phyloP scores from a whole-genome alignment of 2,888 invertebrate genomes.

The Cepaea hortensis region DNA sequence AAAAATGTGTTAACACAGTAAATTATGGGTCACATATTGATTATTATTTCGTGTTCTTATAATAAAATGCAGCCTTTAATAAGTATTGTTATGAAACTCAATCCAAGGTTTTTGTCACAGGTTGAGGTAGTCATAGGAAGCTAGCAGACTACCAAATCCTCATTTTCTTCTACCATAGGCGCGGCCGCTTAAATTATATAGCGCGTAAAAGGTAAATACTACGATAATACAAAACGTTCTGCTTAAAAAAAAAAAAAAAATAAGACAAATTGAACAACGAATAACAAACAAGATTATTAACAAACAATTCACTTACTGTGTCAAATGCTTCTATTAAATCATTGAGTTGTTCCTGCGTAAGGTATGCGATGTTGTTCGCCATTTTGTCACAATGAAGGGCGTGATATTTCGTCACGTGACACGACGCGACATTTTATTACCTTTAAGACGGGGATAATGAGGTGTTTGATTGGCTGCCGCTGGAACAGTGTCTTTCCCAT shows the following conservation, averaged over 20 bases:
- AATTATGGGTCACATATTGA: no score
- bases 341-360: constrained; percentile 31
- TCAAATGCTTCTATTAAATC: constrained; percentile 37
- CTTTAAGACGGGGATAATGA: constrained; percentile 4
- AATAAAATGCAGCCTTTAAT: no score
- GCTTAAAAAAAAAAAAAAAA: background rate
- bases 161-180: no score
- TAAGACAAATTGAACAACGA: background rate
- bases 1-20: no score
- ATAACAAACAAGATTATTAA: background rate
- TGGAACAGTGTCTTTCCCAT: constrained; percentile 1
- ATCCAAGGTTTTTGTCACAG: no score
- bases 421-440: constrained; percentile 30
- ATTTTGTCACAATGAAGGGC: constrained; percentile 45
- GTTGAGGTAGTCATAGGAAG: no score
- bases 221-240: no score
- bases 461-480: constrained; percentile 36
- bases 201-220: no score
- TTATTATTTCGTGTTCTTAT: no score
- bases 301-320: constrained; percentile 30
- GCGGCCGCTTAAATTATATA: no score
- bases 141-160: no score
- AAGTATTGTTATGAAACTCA: no score
- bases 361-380: constrained; percentile 45
- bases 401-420: constrained; percentile 45